Evolutionary conservation across 2,797 vertebrate species (phyloP), one percentile per base, ranked within the genome.

Genomic region (Spinus pinus): DNA sequence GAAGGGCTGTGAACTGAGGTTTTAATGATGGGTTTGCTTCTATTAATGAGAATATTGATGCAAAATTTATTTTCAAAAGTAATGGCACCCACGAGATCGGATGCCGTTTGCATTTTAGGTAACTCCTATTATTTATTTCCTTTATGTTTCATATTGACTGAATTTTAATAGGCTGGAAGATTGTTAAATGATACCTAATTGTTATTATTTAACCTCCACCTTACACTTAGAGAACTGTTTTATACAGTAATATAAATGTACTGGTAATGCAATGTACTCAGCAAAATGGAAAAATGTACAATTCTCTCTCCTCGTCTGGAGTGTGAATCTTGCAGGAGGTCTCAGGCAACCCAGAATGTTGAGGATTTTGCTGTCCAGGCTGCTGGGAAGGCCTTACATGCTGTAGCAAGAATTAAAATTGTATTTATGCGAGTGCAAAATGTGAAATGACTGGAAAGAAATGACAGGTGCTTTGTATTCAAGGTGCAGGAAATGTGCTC

Each of bases 381-480:
- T 49, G 21, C 31, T 78, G 35, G 49, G 53, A 84, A 80, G 24
- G 35, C 75, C 56, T 73, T 71, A 12, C 6, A 24, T 39, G 37
- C 74, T 49, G 39, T 66, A 72, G 77, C 28, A 84, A 79, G 18
- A 14, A 71, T 80, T 93, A 73, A 14, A 13, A 66, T 78, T 95
- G 93, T 73, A 84, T 81, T 96, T 82, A 31, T 70, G 31, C 37
- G 53, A 74, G 37, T 39, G 44, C 72, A 89, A 74, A 94, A 89
- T 75, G 33, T 75, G 62, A 80, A 90, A 86, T 61, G 80, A 74
- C 65, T 60, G 23, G 18, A 71, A 74, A 89, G 64, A 93, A 94
- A 81, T 83, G 60, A 77, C n/a, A 53, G 88, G 92, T 92, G 84
- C 57, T 93, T 74, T 87, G 33, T 50, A 51, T 41, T 93, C 33